Base-by-base conservation (phyloP, 1,140 invertebrate species). In the Nebria ingens region DNA sequence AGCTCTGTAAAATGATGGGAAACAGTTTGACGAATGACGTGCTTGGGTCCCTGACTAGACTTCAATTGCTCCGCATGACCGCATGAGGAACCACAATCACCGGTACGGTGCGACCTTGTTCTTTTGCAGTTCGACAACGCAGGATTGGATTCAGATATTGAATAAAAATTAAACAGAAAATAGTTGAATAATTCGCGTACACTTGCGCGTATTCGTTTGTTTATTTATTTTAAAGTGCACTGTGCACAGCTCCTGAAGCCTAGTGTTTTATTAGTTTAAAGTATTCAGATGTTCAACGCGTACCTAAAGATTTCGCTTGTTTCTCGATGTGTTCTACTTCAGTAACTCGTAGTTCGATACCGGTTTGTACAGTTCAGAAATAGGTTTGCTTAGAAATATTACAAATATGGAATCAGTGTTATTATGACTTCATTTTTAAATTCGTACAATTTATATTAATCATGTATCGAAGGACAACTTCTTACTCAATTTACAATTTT, bases 31-130 rank as follows among this genome's bases (percentile, higher is more conserved):
- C 40, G n/a, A 17, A 17, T 17, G 40, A 45, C 40, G 15, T 17
- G 40, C 15, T 34, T 6, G 6, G 40, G 40, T 12, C 40, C 17
- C 40, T 4, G 40, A 45, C 40, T 17, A 45, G 40, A 45, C 40
- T 9, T 45, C 15, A 17, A 45, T 9, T 17, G 9, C 6, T 45
- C 40, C 40, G 40, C 40, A 29, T 29, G 25, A n/a, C 40, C 40
- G 40, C 40, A 34, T 34, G 25, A 45, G 40, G 40, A 45, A 45
- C 40, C 40, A 45, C 40, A 17, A 45, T 45, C 15, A 45, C 40
- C 40, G 40, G 40, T 45, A 45, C 17, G 15, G 40, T 45, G 6
- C 40, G 40, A 45, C 40, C 40, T 45, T 45, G 40, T 45, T 45
- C 40, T 17, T 17, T 45, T 45, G 40, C 40, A 17, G 15, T 45